Base-by-base conservation (phyloP, 2,797 vertebrate species). In the Lepidocolaptes lacrymiger region DNA sequence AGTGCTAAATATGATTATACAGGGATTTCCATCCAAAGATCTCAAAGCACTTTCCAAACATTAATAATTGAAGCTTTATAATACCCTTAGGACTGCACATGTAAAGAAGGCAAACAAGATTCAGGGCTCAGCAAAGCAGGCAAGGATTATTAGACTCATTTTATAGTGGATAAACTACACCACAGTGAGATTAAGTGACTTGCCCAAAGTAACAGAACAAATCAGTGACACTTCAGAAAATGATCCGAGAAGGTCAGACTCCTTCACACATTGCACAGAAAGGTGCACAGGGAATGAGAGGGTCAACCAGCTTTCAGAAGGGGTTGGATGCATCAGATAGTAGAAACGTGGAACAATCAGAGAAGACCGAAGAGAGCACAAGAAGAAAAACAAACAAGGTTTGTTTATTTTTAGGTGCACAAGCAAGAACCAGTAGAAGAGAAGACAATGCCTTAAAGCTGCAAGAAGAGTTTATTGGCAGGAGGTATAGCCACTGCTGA, bases 1-100 rank as follows among this genome's bases (percentile, higher is more conserved):
- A 97, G 95, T 97, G 96, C 96, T 96, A 97, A 97, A 97, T 96
- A 97, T 96, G 96, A 97, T 96, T 97, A 96, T 96, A 94, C 82
- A 96, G 91, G 94, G 96, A 96, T 96, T 97, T 97, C 94, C 96
- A 96, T 91, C 91, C 95, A 88, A 95, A 96, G 96, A 97, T 97
- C 96, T 96, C 95, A 95, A 96, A 96, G 96, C 91, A 95, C 96
- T 97, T 95, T 94, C 95, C 96, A 96, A 97, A 95, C 93, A 96
- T 97, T 96, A 96, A 97, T 97, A 96, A 97, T 94, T 95, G 96
- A 96, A 96, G 95, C 94, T 95, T 86, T 89, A 93, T 94, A 97
- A 97, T 95, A 94, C 92, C 94, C 96, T 93, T 93, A 96, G 93
- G 96, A 96, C 95, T 92, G 89, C 85, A 91, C 91, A 95, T 52